These are phyloP conservation scores for Paracyclopina nana DNA, from an alignment of 1,140 invertebrate genomes.

Conservation along the genomic window DNA sequence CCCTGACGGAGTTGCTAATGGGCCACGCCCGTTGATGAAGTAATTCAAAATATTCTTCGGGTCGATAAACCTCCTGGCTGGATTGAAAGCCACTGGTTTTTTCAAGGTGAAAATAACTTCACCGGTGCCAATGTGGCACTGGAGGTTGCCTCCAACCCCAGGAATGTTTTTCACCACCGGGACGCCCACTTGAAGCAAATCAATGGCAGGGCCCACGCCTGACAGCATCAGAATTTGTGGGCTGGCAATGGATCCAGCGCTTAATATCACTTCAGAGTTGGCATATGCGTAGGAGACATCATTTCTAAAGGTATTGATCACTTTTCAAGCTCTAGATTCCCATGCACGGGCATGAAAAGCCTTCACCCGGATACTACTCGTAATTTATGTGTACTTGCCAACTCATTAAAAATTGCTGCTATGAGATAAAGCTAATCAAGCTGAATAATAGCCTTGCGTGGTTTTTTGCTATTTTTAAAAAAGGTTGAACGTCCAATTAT, in stretches of 20 bases:
- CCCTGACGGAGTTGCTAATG: not conserved
- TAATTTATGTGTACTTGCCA: no score
- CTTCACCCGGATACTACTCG: no score
- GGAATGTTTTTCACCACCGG: constrained; percentile 26
- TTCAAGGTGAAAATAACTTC: not conserved
- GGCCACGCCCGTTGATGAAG: not conserved
- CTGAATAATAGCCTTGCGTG: no score
- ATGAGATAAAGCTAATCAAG: no score
- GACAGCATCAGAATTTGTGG: constrained; percentile 52
- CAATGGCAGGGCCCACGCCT: constrained; percentile 32
- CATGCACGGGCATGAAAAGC: no score
- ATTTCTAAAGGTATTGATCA: no score
- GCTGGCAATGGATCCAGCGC: constrained; percentile 43
- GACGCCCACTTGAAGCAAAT: constrained; percentile 27
- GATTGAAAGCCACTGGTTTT: not conserved
- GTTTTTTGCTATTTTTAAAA: no score
- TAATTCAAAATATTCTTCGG: not conserved
- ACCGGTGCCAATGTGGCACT: constrained; percentile 23
- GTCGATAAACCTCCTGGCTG: not conserved
- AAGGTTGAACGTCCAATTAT: no score
- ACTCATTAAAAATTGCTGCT: no score
- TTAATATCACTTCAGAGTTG: constrained; percentile 45
- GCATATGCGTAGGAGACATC: constrained; percentile 9
- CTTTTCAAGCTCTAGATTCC: no score
- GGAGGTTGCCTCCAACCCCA: constrained; percentile 29